phyloP scores from a whole-genome alignment of 35 echinoderm and acorn worm genomes.

The Ptychodera flava region DNA sequence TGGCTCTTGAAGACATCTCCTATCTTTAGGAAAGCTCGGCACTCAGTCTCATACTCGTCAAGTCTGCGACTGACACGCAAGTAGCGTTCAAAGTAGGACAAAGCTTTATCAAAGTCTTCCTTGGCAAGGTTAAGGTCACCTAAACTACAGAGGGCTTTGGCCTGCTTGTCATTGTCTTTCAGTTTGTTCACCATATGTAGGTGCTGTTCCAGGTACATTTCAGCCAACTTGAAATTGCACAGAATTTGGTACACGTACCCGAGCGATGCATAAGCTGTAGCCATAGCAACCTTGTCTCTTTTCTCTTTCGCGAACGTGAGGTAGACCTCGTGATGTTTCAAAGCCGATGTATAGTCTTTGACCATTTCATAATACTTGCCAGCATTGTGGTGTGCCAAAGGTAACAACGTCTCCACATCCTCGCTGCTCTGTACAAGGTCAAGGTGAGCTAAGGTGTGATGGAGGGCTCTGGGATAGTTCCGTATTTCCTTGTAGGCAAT shows the following conservation, averaged over 20 bases:
- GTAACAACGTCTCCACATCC: constrained; percentile 25
- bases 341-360: constrained; percentile 49
- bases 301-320: constrained; percentile 38
- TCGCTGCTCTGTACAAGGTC: constrained; percentile 2
- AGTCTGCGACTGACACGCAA: constrained; percentile 68
- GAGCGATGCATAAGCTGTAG: constrained; percentile 76
- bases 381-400: constrained; percentile 55
- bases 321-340: constrained; percentile 74
- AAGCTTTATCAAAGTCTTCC: constrained; percentile 31
- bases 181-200: constrained; percentile 63
- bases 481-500: constrained; percentile 50
- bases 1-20: constrained; percentile 54
- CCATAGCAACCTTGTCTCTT: constrained; percentile 65
- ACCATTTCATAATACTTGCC: constrained; percentile 56
- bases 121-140: constrained; percentile 51
- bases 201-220: constrained; percentile 84
- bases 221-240: constrained; percentile 51
- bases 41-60: constrained; percentile 93
- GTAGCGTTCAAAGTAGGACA: constrained; percentile 64
- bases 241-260: constrained; percentile 67
- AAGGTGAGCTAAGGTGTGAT: constrained; percentile 50
- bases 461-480: constrained; percentile 43
- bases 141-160: constrained; percentile 57
- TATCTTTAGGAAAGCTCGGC: constrained; percentile 48
- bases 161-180: constrained; percentile 52